Conservation (phyloP, 1,140 invertebrate species). For the Pseudachorutes palmiensis region DNA sequence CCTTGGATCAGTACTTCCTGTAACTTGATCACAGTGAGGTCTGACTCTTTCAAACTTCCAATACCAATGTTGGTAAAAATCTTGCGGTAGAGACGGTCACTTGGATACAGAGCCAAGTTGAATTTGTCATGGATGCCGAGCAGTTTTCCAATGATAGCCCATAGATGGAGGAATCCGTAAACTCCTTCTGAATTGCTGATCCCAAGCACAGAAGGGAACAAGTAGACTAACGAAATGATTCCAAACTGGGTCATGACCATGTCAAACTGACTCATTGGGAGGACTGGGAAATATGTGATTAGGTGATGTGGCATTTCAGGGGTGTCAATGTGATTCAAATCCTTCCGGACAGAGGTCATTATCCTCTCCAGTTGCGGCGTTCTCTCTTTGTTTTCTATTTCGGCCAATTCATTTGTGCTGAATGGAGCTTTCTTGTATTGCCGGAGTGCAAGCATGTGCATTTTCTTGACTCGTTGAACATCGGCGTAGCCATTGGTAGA, state of each 20-base stretch:
- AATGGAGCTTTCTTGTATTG: not conserved
- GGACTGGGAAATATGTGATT: conserved; percentile 18
- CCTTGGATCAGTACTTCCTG: conserved; percentile 6
- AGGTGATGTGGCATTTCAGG: conserved; percentile 14
- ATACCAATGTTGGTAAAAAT: conserved; percentile 5
- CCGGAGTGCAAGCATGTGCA: conserved; percentile 16
- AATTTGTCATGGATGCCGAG: conserved; percentile 30
- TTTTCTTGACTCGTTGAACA: conserved; percentile 14
- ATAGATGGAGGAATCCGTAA: conserved; percentile 31
- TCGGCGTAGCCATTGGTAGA: conserved; percentile 8
- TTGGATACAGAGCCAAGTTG: conserved; percentile 16
- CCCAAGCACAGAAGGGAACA: conserved; percentile 20
- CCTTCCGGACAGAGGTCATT: not conserved
- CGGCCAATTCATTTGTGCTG: not conserved
- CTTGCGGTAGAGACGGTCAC: not conserved
- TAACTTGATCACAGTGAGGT: conserved; percentile 4
- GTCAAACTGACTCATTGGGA: conserved; percentile 30
- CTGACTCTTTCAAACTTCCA: conserved; percentile 4
- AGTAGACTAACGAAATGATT: conserved; percentile 25
- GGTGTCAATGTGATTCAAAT: conserved; percentile 20
- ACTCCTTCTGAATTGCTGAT: conserved; percentile 18
- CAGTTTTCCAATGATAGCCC: conserved; percentile 26
- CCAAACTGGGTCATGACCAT: conserved; percentile 33
- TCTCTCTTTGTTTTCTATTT: not conserved
- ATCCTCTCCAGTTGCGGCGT: not conserved